Conservation (phyloP, 2,113 vertebrate genomes). For the Sebastes schlegelii region DNA sequence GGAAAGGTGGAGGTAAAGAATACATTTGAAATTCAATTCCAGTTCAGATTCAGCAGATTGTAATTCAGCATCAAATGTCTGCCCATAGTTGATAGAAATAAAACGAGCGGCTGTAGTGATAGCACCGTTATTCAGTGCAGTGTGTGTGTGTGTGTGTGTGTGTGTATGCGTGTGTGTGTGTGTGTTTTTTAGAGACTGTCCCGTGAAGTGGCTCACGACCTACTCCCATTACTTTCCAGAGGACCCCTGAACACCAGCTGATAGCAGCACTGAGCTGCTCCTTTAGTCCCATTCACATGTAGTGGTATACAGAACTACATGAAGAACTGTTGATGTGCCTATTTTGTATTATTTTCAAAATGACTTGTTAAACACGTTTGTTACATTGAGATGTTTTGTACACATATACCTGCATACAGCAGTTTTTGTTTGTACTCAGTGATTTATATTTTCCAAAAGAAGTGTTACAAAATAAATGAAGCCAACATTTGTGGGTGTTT, state of each 20-base stretch:
- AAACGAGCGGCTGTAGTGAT: background rate
- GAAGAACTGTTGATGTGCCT: background rate
- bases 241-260: constrained; percentile 41
- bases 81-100: background rate
- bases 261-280: background rate
- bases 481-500: background rate
- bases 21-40: background rate
- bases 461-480: background rate
- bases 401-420: background rate
- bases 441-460: background rate
- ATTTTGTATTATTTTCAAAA: background rate
- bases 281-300: background rate
- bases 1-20: background rate
- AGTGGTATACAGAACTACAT: background rate
- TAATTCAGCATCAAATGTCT: background rate
- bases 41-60: background rate
- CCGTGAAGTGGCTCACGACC: constrained; percentile 73
- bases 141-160: constrained; percentile 30
- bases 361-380: background rate
- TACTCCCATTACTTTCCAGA: constrained; percentile 58
- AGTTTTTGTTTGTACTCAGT: constrained; percentile 12
- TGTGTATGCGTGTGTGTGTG: constrained; percentile 24
- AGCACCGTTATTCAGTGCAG: background rate
- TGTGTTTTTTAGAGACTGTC: constrained; percentile 73
- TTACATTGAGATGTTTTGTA: constrained; percentile 19